These are phyloP conservation scores for Lasioglossum leucozonium DNA, from an alignment of 2,888 invertebrate genomes.

Conservation along the genomic window DNA sequence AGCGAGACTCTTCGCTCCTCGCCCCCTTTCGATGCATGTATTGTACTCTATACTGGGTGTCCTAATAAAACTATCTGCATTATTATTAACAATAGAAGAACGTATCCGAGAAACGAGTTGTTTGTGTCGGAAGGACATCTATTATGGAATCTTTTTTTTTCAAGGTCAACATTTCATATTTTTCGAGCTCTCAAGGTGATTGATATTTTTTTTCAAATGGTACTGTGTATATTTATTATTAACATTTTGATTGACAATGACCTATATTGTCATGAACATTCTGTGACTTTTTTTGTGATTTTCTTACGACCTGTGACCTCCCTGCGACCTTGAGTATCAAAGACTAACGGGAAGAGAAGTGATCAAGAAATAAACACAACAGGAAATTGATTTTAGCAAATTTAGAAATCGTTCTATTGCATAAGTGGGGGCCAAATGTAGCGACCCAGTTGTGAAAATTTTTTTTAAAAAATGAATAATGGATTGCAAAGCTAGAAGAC, in stretches of 20 bases:
- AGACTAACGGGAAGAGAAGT: neutral
- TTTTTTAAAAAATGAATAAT: too few species aligned
- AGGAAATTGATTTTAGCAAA: too few species aligned
- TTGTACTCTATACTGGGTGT: neutral
- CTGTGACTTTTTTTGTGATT: too few species aligned
- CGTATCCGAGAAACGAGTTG: neutral
- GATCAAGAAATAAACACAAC: neutral
- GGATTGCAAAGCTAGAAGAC: too few species aligned
- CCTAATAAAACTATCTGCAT: neutral
- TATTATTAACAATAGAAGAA: neutral
- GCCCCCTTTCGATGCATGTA: constrained; percentile 13
- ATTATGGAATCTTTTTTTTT: neutral
- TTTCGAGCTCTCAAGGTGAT: neutral
- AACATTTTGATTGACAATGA: neutral
- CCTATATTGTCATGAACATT: neutral
- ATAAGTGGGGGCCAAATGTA: neutral
- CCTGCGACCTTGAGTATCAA: neutral
- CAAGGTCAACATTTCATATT: neutral
- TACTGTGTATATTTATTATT: neutral
- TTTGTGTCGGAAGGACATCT: neutral
- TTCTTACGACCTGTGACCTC: neutral
- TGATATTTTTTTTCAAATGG: neutral
- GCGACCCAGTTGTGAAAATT: too few species aligned
- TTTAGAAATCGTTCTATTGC: too few species aligned
- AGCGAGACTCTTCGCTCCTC: constrained; percentile 10